Evolutionary conservation across 2,797 vertebrate genomes (phyloP).

Genomic region (Cossypha niveicapilla): DNA sequence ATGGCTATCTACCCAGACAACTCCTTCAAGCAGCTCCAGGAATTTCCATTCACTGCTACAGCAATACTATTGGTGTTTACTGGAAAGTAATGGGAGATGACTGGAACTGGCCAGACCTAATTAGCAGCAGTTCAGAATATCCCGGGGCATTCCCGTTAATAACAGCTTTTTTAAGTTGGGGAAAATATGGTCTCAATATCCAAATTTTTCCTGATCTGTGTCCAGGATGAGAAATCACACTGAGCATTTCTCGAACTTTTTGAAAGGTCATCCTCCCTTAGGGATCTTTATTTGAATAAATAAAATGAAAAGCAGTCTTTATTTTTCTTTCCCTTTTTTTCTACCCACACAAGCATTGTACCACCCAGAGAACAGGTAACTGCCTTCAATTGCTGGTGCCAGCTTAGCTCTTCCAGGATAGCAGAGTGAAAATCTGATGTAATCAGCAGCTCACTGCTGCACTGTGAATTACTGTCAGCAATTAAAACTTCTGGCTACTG

Average conservation of each 20-base stretch:
- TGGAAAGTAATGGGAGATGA: not conserved
- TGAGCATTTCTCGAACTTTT: conserved; percentile 33
- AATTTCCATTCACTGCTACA: conserved; percentile 2
- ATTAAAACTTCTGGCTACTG: not conserved
- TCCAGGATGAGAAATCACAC: conserved; percentile 38
- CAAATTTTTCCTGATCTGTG: conserved; percentile 25
- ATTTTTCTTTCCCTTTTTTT: not conserved
- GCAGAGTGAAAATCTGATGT: not conserved
- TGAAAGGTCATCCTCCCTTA: conserved; percentile 48
- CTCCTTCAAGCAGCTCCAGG: not conserved
- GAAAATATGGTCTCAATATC: conserved; percentile 45
- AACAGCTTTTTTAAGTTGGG: conserved; percentile 21
- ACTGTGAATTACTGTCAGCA: not conserved
- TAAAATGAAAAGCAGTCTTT: not conserved
- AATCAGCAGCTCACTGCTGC: not conserved
- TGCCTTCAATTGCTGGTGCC: not conserved
- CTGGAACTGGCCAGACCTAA: not conserved
- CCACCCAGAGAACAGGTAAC: not conserved
- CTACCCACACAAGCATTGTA: not conserved
- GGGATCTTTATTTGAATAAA: conserved; percentile 22
- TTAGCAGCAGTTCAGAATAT: conserved; percentile 15
- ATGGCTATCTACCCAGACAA: not conserved
- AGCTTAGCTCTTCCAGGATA: not conserved
- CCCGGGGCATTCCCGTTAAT: not conserved
- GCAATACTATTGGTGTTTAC: not conserved